Percentiles rank a stretch among this genome's conserved stretches.
phyloP scores from a whole-genome alignment of 2,797 vertebrate genomes.

The Cossypha polioptera region DNA sequence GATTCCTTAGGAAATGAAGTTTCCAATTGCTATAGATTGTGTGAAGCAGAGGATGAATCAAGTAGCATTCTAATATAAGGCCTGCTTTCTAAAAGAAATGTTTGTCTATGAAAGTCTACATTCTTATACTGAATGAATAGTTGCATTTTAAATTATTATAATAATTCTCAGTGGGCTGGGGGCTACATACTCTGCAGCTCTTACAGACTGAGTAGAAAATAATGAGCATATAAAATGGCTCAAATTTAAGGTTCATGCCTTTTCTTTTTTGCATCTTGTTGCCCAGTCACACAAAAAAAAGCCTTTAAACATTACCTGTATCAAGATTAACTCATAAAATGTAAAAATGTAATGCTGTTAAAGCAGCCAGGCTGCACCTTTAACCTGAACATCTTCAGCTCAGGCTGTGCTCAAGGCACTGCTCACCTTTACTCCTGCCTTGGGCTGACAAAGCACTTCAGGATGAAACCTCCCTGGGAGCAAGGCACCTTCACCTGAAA shows the following conservation, averaged over 20 bases:
- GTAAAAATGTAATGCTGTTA: not conserved
- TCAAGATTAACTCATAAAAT: not conserved
- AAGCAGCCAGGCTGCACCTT: not conserved
- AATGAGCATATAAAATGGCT: not conserved
- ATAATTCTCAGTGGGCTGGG: not conserved
- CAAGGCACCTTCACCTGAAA: not conserved
- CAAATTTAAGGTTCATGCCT: not conserved
- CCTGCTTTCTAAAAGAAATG: not conserved
- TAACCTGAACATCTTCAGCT: not conserved
- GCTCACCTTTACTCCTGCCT: not conserved
- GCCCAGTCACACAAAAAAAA: not conserved
- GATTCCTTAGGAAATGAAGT: not conserved
- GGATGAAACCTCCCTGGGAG: not conserved
- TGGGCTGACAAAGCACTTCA: not conserved
- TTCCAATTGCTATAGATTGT: not conserved
- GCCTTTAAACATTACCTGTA: not conserved
- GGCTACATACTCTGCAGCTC: not conserved
- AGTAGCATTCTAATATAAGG: not conserved
- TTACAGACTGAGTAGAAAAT: not conserved
- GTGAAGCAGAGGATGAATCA: not conserved
- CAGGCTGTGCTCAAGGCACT: fast-evolving
- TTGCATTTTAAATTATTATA: not conserved
- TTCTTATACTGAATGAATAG: not conserved
- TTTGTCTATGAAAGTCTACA: not conserved
- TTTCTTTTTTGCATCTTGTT: not conserved